Base-by-base conservation (phyloP, 2,888 invertebrate species). In the Luffia ferchaultella region DNA sequence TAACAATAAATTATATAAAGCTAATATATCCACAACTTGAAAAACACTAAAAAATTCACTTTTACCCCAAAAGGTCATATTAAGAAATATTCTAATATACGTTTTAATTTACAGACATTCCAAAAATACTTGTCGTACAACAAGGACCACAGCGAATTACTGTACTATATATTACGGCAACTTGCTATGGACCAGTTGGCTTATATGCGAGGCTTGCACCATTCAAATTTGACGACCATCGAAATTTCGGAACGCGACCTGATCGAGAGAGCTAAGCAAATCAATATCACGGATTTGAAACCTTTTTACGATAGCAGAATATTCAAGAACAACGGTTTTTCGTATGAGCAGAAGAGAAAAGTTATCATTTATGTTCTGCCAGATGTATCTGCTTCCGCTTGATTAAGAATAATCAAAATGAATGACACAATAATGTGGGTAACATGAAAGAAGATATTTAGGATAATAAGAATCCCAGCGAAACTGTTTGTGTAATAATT, bases 121-220 rank as follows among this genome's bases (percentile, higher is more conserved):
- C 92, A 93, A 62, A 92, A 94, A 58, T 98, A 97, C 78, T 83
- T 99, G 46, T 86, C 93, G 0, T 98, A 92, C 87, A 95, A 96
- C 68, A 93, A 96, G 64, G 98, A 99, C 74, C 95, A 97, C 85
- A 95, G 96, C 62, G 98, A 99, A 69, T 86, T 99, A 18, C 82
- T 99, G 0, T 94, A 97, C 78, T 99, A 97, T 76, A 92, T 98
- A 58, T 86, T 99, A 49, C 92, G 97, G 18, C 97, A 98, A 66
- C 87, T 99, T 52, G 90, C 95, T 0, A 89, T 95, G 67, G 98
- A 98, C 73, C 96, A 97, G 66, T 79, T 96, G 52, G 89, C 93
- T 0, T 97, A 94, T 70, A 89, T 93, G 82, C 84, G 91, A 56
- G 88, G 89, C 49, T 67, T 88, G 2, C 88, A 88, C 59, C 90